phyloP scores from a whole-genome alignment of 2,797 vertebrate genomes.

The Rhadinocentrus ornatus region DNA sequence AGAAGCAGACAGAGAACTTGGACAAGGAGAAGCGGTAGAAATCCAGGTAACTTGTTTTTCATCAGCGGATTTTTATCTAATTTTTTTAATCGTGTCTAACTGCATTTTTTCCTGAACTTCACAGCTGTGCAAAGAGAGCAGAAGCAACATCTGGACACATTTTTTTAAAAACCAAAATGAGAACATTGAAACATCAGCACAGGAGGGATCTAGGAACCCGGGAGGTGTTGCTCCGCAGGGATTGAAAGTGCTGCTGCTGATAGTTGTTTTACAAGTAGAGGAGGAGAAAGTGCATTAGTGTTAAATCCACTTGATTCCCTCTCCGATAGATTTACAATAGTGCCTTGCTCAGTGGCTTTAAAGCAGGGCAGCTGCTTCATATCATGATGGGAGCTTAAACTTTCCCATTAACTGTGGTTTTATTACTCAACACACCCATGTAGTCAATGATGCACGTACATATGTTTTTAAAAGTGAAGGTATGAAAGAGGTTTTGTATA shows the following conservation, averaged over 20 bases:
- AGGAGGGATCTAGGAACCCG: not conserved
- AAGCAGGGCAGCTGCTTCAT: slow-evolving; percentile 4
- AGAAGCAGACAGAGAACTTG: slow-evolving; percentile 48
- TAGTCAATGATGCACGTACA: not conserved
- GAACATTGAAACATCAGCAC: slow-evolving; percentile 17
- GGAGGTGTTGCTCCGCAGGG: slow-evolving; percentile 9
- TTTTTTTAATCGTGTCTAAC: not conserved
- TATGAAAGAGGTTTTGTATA: slow-evolving; percentile 1
- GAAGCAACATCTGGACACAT: slow-evolving; percentile 44
- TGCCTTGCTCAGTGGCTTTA: slow-evolving; percentile 29
- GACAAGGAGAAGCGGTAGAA: slow-evolving; percentile 56
- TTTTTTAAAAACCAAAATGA: slow-evolving; percentile 14
- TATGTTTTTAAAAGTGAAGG: slow-evolving; percentile 17
- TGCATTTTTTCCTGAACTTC: not conserved
- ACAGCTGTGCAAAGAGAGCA: slow-evolving; percentile 34
- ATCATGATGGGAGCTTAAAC: not conserved
- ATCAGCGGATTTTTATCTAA: rapidly evolving
- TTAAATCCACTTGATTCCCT: slow-evolving; percentile 1
- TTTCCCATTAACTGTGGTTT: not conserved
- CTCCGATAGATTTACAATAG: not conserved
- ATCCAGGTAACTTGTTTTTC: slow-evolving; percentile 44
- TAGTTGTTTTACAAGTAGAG: slow-evolving; percentile 23
- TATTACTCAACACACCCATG: slow-evolving; percentile 10
- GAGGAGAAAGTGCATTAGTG: slow-evolving; percentile 1
- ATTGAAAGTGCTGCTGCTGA: slow-evolving; percentile 12